Evolutionary conservation across 23 tunicate genomes (phyloP).

Genomic region (Botrylloides violaceus): DNA sequence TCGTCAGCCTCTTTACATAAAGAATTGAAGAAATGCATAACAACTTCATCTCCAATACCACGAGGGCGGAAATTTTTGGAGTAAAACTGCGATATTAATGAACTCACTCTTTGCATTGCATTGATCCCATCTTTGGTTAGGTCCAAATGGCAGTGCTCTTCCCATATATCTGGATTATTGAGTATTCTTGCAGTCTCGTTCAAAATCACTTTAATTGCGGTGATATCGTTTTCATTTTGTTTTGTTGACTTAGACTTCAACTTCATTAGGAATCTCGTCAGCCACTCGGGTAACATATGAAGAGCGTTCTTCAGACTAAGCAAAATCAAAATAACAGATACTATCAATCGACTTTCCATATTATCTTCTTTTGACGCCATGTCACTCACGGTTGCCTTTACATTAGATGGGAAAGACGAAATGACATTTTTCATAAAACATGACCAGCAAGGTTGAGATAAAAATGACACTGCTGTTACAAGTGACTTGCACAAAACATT

Average conservation of each 20-base stretch:
- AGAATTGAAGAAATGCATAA: neutral
- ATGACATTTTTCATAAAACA: neutral
- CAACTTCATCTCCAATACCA: neutral
- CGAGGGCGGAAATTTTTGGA: neutral
- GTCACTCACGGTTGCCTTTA: neutral
- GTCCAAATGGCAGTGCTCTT: neutral
- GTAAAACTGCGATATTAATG: neutral
- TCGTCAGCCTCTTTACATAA: neutral
- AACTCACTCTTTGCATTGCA: neutral
- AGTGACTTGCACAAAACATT: neutral
- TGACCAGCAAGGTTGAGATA: neutral
- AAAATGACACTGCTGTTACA: neutral
- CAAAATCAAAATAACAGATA: neutral
- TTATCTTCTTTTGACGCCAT: neutral
- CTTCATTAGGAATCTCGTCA: neutral
- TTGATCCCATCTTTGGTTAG: neutral
- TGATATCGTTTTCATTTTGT: neutral
- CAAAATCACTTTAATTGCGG: neutral
- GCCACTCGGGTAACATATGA: neutral
- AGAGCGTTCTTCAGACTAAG: neutral
- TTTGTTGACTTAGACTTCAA: neutral
- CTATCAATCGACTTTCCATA: neutral
- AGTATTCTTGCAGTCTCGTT: neutral
- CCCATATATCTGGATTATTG: neutral
- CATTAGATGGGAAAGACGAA: neutral